A percentile compares a stretch with the other conserved stretches of the same genome.
These are phyloP conservation scores for Drosophila funebris DNA, from an alignment of 1,140 invertebrate species.

Conservation along the genomic window DNA sequence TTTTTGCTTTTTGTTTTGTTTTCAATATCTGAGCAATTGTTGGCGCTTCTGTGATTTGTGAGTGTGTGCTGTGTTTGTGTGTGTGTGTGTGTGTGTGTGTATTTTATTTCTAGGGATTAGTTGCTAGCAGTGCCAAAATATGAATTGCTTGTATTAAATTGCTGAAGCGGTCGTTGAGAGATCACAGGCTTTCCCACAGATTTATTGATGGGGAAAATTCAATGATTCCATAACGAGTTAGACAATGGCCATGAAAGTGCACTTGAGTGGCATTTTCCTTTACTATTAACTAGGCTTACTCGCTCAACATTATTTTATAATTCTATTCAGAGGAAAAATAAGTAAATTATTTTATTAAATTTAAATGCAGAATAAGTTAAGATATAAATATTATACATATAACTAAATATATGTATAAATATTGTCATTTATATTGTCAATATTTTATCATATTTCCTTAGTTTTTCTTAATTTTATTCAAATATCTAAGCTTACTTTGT, in stretches of 20 bases:
- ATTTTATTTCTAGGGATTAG: slow-evolving; percentile 52
- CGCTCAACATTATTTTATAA: too few species aligned
- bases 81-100: slow-evolving; percentile 14
- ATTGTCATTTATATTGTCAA: too few species aligned
- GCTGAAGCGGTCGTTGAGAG: slow-evolving; percentile 29
- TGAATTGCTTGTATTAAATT: slow-evolving; percentile 60
- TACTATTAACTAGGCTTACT: too few species aligned
- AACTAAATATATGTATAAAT: too few species aligned
- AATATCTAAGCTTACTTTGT: neutral
- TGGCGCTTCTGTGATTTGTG: slow-evolving; percentile 37
- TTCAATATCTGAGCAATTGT: slow-evolving; percentile 58
- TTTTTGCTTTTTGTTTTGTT: slow-evolving; percentile 35
- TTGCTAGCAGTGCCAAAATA: slow-evolving; percentile 56
- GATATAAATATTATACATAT: too few species aligned
- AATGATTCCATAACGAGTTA: slow-evolving; percentile 8
- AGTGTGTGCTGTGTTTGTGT: slow-evolving; percentile 9
- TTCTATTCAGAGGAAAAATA: too few species aligned
- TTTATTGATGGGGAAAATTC: slow-evolving; percentile 27
- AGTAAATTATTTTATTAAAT: too few species aligned
- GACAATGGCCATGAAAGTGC: neutral
- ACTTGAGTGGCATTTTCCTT: neutral
- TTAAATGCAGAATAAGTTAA: too few species aligned
- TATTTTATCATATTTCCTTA: too few species aligned
- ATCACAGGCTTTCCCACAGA: slow-evolving; percentile 34
- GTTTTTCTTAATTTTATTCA: too few species aligned